Percentiles rank a stretch among this genome's conserved stretches.
Evolutionary conservation across 2,113 vertebrate species (phyloP).

Genomic region (Ptychochromis oligacanthus): DNA sequence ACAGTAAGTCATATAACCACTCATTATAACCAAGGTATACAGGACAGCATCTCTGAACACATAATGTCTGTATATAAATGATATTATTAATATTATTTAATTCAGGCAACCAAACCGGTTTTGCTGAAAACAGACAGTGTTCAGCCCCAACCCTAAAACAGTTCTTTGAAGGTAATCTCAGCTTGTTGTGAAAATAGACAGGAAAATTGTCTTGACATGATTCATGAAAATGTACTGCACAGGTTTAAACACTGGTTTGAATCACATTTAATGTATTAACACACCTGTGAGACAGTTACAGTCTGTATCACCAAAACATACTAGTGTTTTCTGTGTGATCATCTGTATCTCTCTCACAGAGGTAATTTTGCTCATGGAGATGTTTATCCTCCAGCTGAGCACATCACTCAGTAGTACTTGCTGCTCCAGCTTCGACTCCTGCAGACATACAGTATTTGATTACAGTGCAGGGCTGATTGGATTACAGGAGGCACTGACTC

Average conservation of each 20-base stretch:
- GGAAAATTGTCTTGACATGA: background rate
- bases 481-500: constrained; percentile 67
- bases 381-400: constrained; percentile 63
- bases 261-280: background rate
- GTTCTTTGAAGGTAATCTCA: background rate
- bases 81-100: background rate
- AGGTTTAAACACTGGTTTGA: background rate
- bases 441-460: constrained; percentile 68
- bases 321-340: constrained; percentile 11
- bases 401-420: constrained; percentile 65
- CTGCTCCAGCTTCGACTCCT: constrained; percentile 32
- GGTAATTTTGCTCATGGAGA: constrained; percentile 43
- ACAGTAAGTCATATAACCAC: too few relatives aligned
- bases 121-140: background rate
- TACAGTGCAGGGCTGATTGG: constrained; percentile 68
- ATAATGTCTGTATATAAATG: background rate
- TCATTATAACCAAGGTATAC: too few relatives aligned
- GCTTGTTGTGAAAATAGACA: background rate
- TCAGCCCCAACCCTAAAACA: background rate
- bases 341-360: constrained; percentile 5
- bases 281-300: background rate
- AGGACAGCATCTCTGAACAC: too few relatives aligned
- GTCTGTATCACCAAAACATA: background rate
- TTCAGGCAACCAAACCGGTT: background rate
- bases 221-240: background rate